These are phyloP conservation scores for Drosophila quasianomalipes DNA, from an alignment of 2,888 invertebrate genomes.

Conservation along the genomic window DNA sequence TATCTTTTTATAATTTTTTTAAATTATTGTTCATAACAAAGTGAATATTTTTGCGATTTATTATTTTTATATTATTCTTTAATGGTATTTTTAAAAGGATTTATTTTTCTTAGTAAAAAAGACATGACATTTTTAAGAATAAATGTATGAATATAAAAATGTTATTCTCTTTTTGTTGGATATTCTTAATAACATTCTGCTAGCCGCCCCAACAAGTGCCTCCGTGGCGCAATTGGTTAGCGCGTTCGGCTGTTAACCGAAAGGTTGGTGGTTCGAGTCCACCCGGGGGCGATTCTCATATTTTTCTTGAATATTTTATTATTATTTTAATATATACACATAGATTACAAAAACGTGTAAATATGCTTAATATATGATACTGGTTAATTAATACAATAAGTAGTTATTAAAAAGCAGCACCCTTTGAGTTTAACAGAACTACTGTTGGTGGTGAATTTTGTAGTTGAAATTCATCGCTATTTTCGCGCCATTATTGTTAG, in stretches of 20 bases:
- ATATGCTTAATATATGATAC: too few relatives aligned
- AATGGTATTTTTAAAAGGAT: too few relatives aligned
- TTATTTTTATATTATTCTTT: not conserved
- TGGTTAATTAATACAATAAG: too few relatives aligned
- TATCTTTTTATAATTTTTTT: slow-evolving; percentile 36
- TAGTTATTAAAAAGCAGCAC: not conserved
- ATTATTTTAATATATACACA: not conserved
- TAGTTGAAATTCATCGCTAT: not conserved
- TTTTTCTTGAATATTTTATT: slow-evolving; percentile 50
- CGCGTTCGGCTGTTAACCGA: slow-evolving; percentile 99
- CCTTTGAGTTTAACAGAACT: slow-evolving; percentile 25
- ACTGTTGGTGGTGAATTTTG: slow-evolving; percentile 9
- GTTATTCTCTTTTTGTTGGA: not conserved
- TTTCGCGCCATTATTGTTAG: slow-evolving; percentile 17
- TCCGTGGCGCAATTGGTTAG: slow-evolving; percentile 97
- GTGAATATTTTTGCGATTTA: not conserved
- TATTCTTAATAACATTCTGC: slow-evolving; percentile 18
- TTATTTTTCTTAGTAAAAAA: not conserved
- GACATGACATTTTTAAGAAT: not conserved
- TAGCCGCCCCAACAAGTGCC: slow-evolving; percentile 63
- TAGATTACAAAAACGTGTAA: not conserved
- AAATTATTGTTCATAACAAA: not conserved
- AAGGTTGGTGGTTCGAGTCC: slow-evolving; percentile 99
- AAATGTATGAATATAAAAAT: not conserved
- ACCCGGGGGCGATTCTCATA: slow-evolving; percentile 92